Percentiles rank a stretch among this genome's conserved stretches.
These are phyloP conservation scores for Tiphia femorata DNA, from an alignment of 2,888 invertebrate species.

Conservation along the genomic window DNA sequence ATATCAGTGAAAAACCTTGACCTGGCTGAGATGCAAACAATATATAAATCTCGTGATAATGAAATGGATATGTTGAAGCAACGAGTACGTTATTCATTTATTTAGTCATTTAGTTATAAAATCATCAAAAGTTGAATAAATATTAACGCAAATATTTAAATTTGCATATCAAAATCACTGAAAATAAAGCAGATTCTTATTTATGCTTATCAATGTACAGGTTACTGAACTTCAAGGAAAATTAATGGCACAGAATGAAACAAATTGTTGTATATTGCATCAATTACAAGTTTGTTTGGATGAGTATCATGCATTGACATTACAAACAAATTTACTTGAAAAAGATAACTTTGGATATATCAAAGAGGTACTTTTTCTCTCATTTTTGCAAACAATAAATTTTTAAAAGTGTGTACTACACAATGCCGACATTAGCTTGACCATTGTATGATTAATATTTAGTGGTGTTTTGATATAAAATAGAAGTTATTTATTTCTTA, in stretches of 20 bases:
- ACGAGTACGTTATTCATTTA: conserved; percentile 22
- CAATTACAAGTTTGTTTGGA: conserved; percentile 51
- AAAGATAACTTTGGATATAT: conserved; percentile 51
- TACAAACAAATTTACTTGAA: conserved; percentile 50
- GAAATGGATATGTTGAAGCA: conserved; percentile 40
- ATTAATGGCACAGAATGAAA: not conserved
- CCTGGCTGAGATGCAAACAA: conserved; percentile 41
- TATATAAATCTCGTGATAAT: conserved; percentile 32
- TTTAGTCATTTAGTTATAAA: not conserved
- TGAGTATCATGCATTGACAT: conserved; percentile 49
- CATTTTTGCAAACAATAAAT: not conserved
- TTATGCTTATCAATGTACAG: too few relatives aligned
- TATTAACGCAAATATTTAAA: too few relatives aligned
- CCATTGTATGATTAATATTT: too few relatives aligned
- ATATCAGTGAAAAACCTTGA: conserved; percentile 38
- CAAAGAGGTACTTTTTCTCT: conserved; percentile 44
- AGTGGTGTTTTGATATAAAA: too few relatives aligned
- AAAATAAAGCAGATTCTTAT: too few relatives aligned
- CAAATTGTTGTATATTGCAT: too few relatives aligned
- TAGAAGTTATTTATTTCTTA: not conserved
- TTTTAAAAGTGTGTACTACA: too few relatives aligned
- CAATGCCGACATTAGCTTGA: too few relatives aligned
- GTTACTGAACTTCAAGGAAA: too few relatives aligned
- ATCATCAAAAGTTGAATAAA: not conserved
- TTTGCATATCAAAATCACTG: too few relatives aligned